Conservation (phyloP, 2,888 invertebrate species). For the Criorhina ranunculi region DNA sequence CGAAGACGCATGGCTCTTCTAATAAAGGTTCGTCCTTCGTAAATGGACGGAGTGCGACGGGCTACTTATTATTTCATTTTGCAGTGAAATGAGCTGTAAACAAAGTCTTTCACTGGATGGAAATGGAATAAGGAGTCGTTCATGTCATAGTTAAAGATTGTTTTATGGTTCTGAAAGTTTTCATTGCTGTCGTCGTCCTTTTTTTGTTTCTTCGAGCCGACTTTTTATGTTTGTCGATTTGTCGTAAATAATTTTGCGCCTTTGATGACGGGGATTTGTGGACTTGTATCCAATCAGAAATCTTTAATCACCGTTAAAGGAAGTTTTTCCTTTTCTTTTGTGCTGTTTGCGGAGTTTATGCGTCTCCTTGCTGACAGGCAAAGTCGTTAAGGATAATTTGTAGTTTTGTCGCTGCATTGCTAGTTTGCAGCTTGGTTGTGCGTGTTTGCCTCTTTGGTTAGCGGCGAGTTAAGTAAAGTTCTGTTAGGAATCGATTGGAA, state of each 20-base stretch:
- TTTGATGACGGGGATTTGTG: constrained; percentile 4
- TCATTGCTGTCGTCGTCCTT: not conserved
- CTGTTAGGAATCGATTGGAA: too few species aligned
- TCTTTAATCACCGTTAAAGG: constrained; percentile 3
- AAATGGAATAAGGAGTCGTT: not conserved
- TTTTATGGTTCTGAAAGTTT: constrained; percentile 35
- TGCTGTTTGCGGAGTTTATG: constrained; percentile 19
- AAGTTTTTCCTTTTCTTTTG: not conserved
- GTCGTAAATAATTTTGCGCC: constrained; percentile 16
- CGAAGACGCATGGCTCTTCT: constrained; percentile 1
- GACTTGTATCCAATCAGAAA: constrained; percentile 21
- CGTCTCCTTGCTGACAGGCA: not conserved
- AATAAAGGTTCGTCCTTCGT: constrained; percentile 6
- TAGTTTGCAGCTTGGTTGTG: too few species aligned
- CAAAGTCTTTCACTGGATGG: not conserved
- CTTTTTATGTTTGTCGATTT: constrained; percentile 14
- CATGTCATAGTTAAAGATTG: constrained; percentile 17
- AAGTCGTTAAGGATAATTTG: constrained; percentile 1
- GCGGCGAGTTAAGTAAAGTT: too few species aligned
- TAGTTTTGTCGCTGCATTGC: too few species aligned
- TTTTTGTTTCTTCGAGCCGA: not conserved
- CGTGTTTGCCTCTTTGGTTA: too few species aligned
- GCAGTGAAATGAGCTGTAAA: constrained; percentile 45
- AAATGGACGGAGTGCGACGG: not conserved
- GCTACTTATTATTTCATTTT: constrained; percentile 40